Conservation (phyloP, 1,140 invertebrate genomes). For the Drosophila chauvacae region DNA sequence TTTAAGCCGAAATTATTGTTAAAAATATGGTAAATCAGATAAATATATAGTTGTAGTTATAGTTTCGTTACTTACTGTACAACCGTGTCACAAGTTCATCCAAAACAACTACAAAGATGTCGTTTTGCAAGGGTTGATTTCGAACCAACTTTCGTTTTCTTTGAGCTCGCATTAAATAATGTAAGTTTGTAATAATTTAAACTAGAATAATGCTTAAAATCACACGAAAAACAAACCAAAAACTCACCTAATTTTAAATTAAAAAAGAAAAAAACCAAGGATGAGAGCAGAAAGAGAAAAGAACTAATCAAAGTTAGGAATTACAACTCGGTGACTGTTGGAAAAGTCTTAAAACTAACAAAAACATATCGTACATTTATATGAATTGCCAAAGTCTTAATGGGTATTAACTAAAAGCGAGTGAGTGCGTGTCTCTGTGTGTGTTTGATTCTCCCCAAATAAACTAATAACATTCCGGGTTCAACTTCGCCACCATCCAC, state of each 20-base stretch:
- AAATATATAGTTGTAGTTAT: constrained; percentile 8
- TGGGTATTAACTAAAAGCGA: constrained; percentile 57
- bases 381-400: constrained; percentile 82
- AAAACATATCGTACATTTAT: constrained; percentile 83
- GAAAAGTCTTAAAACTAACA: constrained; percentile 83
- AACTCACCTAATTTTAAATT: constrained; percentile 54
- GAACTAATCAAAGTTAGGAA: constrained; percentile 71
- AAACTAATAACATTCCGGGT: constrained; percentile 72
- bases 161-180: constrained; percentile 25
- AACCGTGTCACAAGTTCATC: constrained; percentile 2
- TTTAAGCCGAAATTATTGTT: neutral
- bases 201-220: constrained; percentile 17
- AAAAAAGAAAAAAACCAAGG: constrained; percentile 6
- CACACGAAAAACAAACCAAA: constrained; percentile 33
- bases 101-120: neutral
- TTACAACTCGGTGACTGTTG: constrained; percentile 75
- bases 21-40: constrained; percentile 1
- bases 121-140: constrained; percentile 11
- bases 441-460: constrained; percentile 35
- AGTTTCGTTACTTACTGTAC: constrained; percentile 23
- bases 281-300: constrained; percentile 7
- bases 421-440: constrained; percentile 43
- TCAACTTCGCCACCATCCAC: constrained; percentile 53
- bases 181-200: constrained; percentile 40
- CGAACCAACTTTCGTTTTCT: constrained; percentile 11